phyloP scores from a whole-genome alignment of 2,113 vertebrate species.

The Notothenia rossii region DNA sequence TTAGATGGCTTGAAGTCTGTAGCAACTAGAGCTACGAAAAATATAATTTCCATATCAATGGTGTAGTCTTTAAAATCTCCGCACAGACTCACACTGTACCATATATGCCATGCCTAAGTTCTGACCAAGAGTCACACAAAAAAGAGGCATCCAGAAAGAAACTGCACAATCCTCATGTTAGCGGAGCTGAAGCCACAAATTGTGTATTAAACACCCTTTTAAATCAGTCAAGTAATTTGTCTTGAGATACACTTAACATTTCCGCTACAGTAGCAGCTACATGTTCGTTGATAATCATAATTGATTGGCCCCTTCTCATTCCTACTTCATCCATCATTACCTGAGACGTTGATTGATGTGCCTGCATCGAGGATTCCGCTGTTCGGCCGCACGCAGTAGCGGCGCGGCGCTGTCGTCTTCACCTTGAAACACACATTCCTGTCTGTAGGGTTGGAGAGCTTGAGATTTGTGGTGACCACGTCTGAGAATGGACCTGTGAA shows the following conservation, averaged over 20 bases:
- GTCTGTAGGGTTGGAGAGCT: conserved; percentile 97
- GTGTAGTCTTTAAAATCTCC: neutral
- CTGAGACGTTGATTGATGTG: conserved; percentile 97
- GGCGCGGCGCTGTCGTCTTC: conserved; percentile 98
- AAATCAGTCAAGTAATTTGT: neutral
- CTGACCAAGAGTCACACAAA: neutral
- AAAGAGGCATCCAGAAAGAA: neutral
- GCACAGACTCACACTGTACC: neutral
- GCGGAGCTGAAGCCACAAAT: neutral
- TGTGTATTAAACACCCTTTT: neutral
- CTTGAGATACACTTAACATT: neutral
- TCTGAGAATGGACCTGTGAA: conserved; percentile 97
- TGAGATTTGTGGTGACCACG: conserved; percentile 96
- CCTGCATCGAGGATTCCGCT: conserved; percentile 97
- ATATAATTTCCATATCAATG: neutral
- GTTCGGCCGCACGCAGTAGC: conserved; percentile 99
- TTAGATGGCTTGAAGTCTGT: neutral
- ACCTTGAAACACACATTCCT: conserved; percentile 98
- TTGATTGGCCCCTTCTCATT: neutral
- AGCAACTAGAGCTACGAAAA: neutral
- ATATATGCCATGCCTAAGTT: neutral
- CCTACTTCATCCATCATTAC: conserved; percentile 76
- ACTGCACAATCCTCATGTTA: neutral
- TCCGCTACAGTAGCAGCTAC: too few species aligned
- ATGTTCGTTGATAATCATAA: neutral